Conservation (phyloP, 1,140 invertebrate genomes). For the Batillaria attramentaria region DNA sequence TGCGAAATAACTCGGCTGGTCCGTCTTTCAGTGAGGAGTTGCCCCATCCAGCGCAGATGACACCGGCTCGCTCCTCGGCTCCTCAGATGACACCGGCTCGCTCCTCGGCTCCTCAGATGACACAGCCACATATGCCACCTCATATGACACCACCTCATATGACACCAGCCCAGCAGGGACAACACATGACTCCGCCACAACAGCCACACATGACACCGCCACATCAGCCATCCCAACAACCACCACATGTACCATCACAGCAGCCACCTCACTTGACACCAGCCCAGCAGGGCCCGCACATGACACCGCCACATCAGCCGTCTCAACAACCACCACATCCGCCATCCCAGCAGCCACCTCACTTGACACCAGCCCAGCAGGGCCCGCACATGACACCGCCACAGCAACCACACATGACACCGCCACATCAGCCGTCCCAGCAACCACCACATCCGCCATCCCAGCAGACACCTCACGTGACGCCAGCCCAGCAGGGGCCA, state of each 20-base stretch:
- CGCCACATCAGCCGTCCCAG: too few species aligned
- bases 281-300: neutral
- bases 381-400: neutral
- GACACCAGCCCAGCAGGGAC: neutral
- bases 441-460: neutral
- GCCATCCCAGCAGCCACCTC: too few species aligned
- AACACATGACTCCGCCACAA: neutral
- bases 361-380: neutral
- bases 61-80: neutral
- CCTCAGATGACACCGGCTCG: constrained; percentile 20
- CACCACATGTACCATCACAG: neutral
- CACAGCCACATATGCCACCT: constrained; percentile 7
- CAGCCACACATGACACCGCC: neutral
- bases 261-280: neutral
- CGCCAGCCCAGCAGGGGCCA: too few species aligned
- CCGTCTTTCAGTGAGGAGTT: neutral
- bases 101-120: neutral
- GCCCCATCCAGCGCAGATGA: neutral
- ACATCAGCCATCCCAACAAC: neutral
- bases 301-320: neutral
- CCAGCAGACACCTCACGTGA: neutral
- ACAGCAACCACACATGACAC: neutral
- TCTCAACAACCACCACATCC: neutral
- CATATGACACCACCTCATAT: constrained; percentile 8
- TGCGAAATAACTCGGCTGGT: constrained; percentile 19